Evolutionary conservation across 2,888 invertebrate genomes (phyloP).

Genomic region (Cotesia congregata): DNA sequence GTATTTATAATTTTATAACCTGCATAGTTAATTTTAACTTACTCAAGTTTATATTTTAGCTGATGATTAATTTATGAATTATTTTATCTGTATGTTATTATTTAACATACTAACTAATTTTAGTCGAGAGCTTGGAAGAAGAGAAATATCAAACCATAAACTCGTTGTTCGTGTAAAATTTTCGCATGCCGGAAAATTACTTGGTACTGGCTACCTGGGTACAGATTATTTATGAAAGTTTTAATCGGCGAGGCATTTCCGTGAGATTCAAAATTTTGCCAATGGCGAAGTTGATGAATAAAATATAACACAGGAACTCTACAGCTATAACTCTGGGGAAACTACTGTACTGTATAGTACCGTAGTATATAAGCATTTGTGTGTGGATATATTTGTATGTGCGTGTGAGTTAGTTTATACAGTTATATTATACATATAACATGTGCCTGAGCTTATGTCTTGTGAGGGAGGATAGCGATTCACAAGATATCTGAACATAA

Average conservation of each 20-base stretch:
- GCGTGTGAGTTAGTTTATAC: background rate
- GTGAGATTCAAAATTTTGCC: constrained; percentile 15
- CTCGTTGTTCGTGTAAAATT: background rate
- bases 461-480: background rate
- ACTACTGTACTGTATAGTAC: background rate
- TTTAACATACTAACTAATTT: background rate
- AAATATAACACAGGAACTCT: constrained; percentile 20
- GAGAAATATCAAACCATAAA: no score
- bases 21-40: no score
- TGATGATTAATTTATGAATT: constrained; percentile 24
- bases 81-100: background rate
- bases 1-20: no score
- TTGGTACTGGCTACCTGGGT: background rate
- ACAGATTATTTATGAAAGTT: constrained; percentile 31
- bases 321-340: background rate
- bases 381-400: background rate
- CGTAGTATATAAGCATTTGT: no score
- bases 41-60: background rate
- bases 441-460: background rate
- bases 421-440: background rate
- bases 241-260: constrained; percentile 27
- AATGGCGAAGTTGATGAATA: constrained; percentile 13
- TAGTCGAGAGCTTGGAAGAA: no score
- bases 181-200: constrained; percentile 2
- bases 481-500: constrained; percentile 8